Conservation (phyloP, 2,113 vertebrate species). For the Montifringilla adamsi region DNA sequence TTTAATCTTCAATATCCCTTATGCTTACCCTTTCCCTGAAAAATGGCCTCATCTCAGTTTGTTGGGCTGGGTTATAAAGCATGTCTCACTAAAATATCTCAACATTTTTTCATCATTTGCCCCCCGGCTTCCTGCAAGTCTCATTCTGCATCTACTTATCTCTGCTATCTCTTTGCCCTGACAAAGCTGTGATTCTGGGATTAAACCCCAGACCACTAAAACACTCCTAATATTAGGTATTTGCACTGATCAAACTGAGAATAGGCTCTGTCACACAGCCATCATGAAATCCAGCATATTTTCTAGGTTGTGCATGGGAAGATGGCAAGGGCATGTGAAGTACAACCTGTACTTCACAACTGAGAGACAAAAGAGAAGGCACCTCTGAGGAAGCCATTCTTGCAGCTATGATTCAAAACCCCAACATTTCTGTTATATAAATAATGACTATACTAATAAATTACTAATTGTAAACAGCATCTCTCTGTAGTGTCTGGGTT, state of each 20-base stretch:
- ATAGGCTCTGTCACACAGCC: not conserved
- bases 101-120: not conserved
- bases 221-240: not conserved
- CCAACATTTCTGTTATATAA: not conserved
- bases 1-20: constrained; percentile 2
- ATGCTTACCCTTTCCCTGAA: not conserved
- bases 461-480: not conserved
- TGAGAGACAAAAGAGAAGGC: not conserved
- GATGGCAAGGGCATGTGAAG: fast-evolving
- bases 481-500: not conserved
- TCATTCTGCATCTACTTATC: not conserved
- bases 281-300: not conserved
- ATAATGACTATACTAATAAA: not conserved
- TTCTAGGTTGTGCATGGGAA: not conserved
- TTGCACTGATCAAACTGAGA: not conserved
- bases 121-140: not conserved
- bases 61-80: not conserved
- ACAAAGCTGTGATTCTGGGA: not conserved
- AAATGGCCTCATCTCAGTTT: not conserved
- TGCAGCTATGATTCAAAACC: not conserved
- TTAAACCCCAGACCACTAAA: not conserved
- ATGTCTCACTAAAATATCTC: not conserved
- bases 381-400: not conserved
- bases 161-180: not conserved
- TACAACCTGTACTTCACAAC: not conserved